Evolutionary conservation across 2,888 invertebrate genomes (phyloP).

Genomic region (Pseudococcus viburni): DNA sequence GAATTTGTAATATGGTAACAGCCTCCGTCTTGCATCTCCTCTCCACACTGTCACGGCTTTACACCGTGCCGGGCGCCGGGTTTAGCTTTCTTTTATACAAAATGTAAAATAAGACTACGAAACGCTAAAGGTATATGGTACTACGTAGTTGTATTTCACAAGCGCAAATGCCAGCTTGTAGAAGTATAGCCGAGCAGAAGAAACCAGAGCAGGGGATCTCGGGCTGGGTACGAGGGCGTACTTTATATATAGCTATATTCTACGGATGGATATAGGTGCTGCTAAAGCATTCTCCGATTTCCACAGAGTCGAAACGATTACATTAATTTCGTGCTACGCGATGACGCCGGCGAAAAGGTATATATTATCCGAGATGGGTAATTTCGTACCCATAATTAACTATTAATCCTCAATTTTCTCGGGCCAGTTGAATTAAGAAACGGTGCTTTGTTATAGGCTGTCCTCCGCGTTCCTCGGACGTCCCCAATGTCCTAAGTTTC

Average conservation of each 20-base stretch:
- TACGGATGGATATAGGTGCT: neutral
- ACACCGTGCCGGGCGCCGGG: neutral
- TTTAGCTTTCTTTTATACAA: slow-evolving; percentile 21
- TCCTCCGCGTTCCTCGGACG: neutral
- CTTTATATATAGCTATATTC: neutral
- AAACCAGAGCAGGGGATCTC: neutral
- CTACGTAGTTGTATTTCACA: neutral
- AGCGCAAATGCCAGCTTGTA: neutral
- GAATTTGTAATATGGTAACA: slow-evolving; percentile 1
- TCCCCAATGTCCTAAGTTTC: neutral
- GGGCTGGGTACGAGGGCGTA: neutral
- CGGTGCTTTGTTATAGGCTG: slow-evolving; percentile 30
- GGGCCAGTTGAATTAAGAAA: slow-evolving; percentile 50
- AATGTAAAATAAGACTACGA: neutral
- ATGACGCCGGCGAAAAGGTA: slow-evolving; percentile 39
- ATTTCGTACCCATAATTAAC: slow-evolving; percentile 56
- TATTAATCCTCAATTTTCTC: slow-evolving; percentile 47
- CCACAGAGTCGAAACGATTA: slow-evolving; percentile 12
- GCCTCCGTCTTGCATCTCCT: neutral
- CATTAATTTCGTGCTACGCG: slow-evolving; percentile 14
- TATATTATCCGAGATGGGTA: slow-evolving; percentile 49
- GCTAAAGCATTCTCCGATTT: slow-evolving; percentile 23
- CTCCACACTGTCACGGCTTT: neutral
- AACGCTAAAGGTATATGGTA: neutral
- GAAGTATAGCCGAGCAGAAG: neutral